Conservation (phyloP, 2,797 vertebrate genomes). For the Syndactyla subalaris region DNA sequence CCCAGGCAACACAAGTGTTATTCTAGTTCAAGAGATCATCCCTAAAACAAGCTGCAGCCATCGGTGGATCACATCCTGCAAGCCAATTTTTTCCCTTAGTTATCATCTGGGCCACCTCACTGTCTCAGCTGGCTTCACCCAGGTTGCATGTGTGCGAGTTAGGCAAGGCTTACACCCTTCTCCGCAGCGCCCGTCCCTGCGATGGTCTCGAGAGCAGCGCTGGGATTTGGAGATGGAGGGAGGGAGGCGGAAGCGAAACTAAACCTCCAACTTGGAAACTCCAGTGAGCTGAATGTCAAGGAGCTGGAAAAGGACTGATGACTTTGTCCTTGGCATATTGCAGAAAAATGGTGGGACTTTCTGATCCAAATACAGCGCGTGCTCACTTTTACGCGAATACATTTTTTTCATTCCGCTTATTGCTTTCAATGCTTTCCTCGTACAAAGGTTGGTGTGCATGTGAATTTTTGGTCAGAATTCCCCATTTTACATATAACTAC, state of each 20-base stretch:
- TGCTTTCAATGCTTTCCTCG: not conserved
- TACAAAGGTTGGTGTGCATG: not conserved
- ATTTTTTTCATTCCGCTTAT: not conserved
- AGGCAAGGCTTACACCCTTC: not conserved
- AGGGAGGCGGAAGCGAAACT: not conserved
- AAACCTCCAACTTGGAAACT: conserved; percentile 14
- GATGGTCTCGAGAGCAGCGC: not conserved
- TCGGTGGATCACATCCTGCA: fast-evolving
- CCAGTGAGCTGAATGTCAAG: conserved; percentile 54
- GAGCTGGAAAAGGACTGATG: conserved; percentile 12
- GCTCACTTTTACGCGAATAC: not conserved
- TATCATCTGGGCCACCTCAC: not conserved
- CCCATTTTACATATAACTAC: not conserved
- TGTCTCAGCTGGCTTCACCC: not conserved
- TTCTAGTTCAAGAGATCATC: not conserved
- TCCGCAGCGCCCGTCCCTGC: not conserved
- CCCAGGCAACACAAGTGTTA: not conserved
- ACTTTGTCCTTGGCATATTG: not conserved
- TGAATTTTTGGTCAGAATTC: conserved; percentile 19
- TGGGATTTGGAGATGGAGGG: not conserved
- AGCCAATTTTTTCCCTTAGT: not conserved
- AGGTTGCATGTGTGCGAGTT: fast-evolving
- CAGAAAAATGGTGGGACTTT: not conserved
- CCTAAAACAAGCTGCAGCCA: not conserved
- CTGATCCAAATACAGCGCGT: not conserved